phyloP scores from a whole-genome alignment of 2,797 vertebrate species.

The Paramormyrops hopkinsi region DNA sequence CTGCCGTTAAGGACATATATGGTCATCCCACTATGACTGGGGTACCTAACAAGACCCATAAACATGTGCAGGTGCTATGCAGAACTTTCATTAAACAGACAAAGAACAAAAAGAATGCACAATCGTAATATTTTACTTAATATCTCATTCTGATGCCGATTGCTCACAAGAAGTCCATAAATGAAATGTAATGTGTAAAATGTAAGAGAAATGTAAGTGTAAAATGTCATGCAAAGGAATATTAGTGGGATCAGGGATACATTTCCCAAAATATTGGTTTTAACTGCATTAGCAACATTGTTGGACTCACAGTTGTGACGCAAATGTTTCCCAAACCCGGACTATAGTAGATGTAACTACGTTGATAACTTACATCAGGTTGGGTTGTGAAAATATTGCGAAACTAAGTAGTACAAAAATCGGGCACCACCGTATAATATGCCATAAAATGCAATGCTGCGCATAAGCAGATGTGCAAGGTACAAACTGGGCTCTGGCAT shows the following conservation, averaged over 20 bases:
- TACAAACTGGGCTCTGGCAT: background rate
- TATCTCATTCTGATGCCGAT: background rate
- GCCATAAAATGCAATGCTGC: background rate
- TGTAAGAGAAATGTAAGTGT: background rate
- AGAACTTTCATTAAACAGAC: background rate
- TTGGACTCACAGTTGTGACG: background rate
- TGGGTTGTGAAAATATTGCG: background rate
- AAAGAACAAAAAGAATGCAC: background rate
- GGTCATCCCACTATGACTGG: background rate
- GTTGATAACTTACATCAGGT: background rate
- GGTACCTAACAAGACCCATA: background rate
- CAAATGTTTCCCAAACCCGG: background rate
- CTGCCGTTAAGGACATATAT: background rate
- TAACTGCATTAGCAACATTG: background rate
- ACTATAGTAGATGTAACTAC: background rate
- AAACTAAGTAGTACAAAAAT: background rate
- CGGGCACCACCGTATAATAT: background rate
- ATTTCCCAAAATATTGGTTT: background rate
- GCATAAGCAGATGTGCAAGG: background rate
- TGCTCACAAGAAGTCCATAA: background rate
- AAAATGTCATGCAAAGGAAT: background rate
- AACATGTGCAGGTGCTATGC: background rate
- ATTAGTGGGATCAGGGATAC: background rate
- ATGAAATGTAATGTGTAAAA: background rate
- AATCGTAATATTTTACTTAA: background rate